phyloP scores from a whole-genome alignment of 2,797 vertebrate species.

The Harpagifer antarcticus region DNA sequence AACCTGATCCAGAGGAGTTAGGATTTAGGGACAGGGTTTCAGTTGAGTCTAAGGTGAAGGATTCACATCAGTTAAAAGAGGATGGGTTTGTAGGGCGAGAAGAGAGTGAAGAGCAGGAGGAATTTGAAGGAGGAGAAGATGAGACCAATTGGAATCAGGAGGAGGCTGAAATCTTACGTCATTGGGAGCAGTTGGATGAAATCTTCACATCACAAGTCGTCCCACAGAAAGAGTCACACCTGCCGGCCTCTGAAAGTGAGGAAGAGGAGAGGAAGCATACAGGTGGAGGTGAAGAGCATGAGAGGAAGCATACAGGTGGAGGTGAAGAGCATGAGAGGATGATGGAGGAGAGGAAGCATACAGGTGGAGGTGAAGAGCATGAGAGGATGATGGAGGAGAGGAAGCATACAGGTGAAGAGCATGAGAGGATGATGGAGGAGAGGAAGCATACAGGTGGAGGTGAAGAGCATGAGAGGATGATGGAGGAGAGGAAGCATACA shows the following conservation, averaged over 20 bases:
- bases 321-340: constrained; percentile 9
- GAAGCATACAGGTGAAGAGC: constrained; percentile 13
- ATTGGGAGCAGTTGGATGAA: constrained; percentile 5
- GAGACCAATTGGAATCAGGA: constrained; percentile 5
- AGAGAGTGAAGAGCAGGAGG: not conserved
- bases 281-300: constrained; percentile 27
- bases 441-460: too few species aligned
- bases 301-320: not conserved
- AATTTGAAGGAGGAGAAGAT: constrained; percentile 4
- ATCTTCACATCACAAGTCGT: constrained; percentile 1
- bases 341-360: not conserved
- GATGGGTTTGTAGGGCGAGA: not conserved
- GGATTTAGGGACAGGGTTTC: constrained; percentile 12
- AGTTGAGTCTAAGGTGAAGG: constrained; percentile 6
- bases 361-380: constrained; percentile 11
- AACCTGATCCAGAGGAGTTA: constrained; percentile 18
- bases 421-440: not conserved
- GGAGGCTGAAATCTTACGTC: not conserved
- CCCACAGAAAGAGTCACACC: not conserved
- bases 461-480: too few species aligned
- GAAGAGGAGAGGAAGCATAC: not conserved
- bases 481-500: too few species aligned
- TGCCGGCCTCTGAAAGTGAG: constrained; percentile 9
- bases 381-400: not conserved
- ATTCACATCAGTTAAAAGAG: constrained; percentile 15